Percentiles rank a stretch among this genome's conserved stretches.
phyloP scores from a whole-genome alignment of 2,797 vertebrate genomes.

The Liparis tanakae region DNA sequence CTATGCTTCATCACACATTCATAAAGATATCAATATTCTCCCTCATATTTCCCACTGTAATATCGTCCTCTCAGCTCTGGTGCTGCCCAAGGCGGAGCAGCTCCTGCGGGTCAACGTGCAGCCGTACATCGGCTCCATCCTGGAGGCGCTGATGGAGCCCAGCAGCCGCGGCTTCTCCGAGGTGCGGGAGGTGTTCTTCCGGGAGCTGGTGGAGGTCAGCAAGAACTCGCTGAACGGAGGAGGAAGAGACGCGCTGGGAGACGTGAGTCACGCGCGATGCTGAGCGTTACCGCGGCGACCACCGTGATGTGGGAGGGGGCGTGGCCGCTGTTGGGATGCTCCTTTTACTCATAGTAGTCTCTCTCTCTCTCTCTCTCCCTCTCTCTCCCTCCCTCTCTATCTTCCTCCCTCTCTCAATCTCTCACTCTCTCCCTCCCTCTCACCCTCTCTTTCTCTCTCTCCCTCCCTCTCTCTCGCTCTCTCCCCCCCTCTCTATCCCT shows the following conservation, averaged over 20 bases:
- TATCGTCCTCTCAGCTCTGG: conserved; percentile 77
- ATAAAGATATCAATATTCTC: too few species aligned
- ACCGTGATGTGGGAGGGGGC: too few species aligned
- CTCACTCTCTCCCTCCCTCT: too few species aligned
- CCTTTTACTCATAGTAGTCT: background rate
- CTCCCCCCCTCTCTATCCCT: background rate
- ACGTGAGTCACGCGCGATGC: conserved; percentile 85
- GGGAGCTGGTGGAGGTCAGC: conserved; percentile 93
- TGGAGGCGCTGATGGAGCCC: conserved; percentile 96
- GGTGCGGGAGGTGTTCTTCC: conserved; percentile 92
- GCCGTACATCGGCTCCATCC: conserved; percentile 94
- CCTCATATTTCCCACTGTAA: too few species aligned
- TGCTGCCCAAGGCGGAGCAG: conserved; percentile 90
- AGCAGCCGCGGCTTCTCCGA: conserved; percentile 94
- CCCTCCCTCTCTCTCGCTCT: too few species aligned
- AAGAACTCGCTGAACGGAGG: conserved; percentile 90
- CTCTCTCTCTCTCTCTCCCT: too few species aligned
- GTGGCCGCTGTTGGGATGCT: background rate
- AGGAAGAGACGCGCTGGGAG: conserved; percentile 86
- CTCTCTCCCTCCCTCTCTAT: too few species aligned
- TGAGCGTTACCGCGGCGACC: too few species aligned
- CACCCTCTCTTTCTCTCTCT: too few species aligned
- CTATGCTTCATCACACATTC: too few species aligned
- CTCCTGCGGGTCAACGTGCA: conserved; percentile 89
- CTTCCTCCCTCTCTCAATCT: background rate